These are phyloP conservation scores for Caenorhabditis wallacei DNA, from an alignment of 2,888 invertebrate genomes.

Conservation along the genomic window DNA sequence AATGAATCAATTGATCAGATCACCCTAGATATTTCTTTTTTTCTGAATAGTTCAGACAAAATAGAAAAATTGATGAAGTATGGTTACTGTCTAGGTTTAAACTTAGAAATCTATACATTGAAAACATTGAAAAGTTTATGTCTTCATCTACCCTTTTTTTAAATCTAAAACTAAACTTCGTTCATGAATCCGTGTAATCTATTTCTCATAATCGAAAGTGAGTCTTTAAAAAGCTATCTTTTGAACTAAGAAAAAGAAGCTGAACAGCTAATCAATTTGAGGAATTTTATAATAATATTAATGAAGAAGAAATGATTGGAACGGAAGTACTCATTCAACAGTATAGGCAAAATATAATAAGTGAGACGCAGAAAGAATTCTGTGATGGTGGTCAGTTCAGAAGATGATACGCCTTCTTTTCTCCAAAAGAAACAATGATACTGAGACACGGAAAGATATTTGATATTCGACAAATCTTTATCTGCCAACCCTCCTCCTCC, in stretches of 20 bases:
- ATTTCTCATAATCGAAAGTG: no score
- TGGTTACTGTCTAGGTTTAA: no score
- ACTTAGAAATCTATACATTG: no score
- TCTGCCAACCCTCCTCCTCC: not conserved
- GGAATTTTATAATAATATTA: constrained; percentile 15
- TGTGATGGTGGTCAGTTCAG: constrained; percentile 37
- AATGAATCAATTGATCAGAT: constrained; percentile 23
- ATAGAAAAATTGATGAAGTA: no score
- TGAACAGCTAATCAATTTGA: not conserved
- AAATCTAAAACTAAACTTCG: no score
- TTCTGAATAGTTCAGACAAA: not conserved
- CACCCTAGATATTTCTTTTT: not conserved
- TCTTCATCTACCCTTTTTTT: no score
- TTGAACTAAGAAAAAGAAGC: no score
- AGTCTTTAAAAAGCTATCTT: no score
- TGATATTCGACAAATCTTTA: constrained; percentile 42
- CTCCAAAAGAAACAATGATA: constrained; percentile 48
- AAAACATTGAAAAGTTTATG: no score
- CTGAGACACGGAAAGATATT: constrained; percentile 41
- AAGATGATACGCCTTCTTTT: constrained; percentile 41
- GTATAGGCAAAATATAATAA: constrained; percentile 1
- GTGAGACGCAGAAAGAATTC: constrained; percentile 41
- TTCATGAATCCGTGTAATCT: no score
- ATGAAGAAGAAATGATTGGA: constrained; percentile 14
- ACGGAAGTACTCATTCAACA: constrained; percentile 30